Base-by-base conservation (phyloP, 2,888 invertebrate genomes). In the Atherix ibis region DNA sequence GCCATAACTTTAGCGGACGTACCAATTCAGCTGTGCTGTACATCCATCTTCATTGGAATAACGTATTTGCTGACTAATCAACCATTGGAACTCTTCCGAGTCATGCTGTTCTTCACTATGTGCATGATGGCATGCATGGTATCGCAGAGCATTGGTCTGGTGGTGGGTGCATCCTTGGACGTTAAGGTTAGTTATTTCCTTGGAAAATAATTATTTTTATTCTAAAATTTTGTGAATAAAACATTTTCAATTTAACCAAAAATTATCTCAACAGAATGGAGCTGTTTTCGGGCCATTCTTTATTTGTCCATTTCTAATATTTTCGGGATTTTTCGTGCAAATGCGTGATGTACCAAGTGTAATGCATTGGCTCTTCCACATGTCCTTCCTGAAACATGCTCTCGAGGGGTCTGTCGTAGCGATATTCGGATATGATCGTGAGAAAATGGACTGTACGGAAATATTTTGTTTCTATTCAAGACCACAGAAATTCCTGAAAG, bases 311-410 rank as follows among this genome's bases (percentile, higher is more conserved):
- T 87, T 91, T 52, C 70, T 84, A 16, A 68, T 88, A 46, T 92
- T 94, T 64, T 87, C 88, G 35, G 94, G 94, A 5, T 92, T 91
- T 63, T 92, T 94, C 55, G 74, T 94, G 2, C 80, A 77, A 48
- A 69, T 82, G 46, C 71, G 70, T 46, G 85, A 89, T 47, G 80
- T 88, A 2, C 87, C 87, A 6, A 58, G 62, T 1, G 73, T 73
- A 48, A 63, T 88, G 43, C 73, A 73, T 29, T 92, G 89, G 88
- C 47, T 92, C 18, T 88, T 91, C 48, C 81, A 91, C 52, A 60
- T 77, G 19, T 91, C 91, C 1, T 92, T 87, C 56, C 65, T 89
- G 22, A 87, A 88, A 47, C 89, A 92, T 48, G 83, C 84, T 2
- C 72, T 91, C 34, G 87, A 88, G 44, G 89, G 87, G 4, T 66